Conservation (phyloP, 2,113 vertebrate species). For the Grallaria varia region DNA sequence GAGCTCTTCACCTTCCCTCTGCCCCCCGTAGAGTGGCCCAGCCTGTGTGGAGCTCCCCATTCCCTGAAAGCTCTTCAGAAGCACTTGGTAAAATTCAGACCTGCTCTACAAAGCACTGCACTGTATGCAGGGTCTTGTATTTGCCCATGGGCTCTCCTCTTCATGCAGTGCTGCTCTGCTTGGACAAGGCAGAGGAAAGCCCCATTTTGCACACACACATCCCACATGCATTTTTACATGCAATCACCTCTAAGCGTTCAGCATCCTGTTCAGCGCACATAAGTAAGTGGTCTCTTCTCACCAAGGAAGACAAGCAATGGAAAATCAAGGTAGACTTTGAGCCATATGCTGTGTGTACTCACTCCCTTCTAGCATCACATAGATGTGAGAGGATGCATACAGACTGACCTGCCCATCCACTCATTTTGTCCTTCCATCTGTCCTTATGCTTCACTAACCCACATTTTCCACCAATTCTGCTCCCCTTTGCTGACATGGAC, state of each 20-base stretch:
- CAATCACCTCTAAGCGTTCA: background rate
- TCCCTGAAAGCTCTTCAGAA: background rate
- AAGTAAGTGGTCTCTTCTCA: background rate
- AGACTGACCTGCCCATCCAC: background rate
- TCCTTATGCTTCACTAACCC: background rate
- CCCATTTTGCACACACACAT: background rate
- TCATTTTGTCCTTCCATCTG: background rate
- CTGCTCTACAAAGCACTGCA: background rate
- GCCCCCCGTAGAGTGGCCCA: background rate
- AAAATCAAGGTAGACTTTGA: background rate
- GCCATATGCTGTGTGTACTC: background rate
- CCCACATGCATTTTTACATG: background rate
- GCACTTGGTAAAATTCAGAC: background rate
- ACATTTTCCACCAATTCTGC: background rate
- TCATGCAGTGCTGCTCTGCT: background rate
- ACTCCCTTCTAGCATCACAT: background rate
- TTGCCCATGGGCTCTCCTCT: background rate
- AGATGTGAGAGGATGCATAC: background rate
- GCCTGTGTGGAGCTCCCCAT: background rate
- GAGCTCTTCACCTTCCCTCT: background rate
- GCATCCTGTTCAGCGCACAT: background rate
- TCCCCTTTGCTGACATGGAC: background rate
- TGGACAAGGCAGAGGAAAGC: background rate
- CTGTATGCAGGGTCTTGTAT: background rate
- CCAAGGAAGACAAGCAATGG: background rate